These are phyloP conservation scores for Eucera pruinosa DNA, from an alignment of 2,888 invertebrate genomes.

Conservation along the genomic window DNA sequence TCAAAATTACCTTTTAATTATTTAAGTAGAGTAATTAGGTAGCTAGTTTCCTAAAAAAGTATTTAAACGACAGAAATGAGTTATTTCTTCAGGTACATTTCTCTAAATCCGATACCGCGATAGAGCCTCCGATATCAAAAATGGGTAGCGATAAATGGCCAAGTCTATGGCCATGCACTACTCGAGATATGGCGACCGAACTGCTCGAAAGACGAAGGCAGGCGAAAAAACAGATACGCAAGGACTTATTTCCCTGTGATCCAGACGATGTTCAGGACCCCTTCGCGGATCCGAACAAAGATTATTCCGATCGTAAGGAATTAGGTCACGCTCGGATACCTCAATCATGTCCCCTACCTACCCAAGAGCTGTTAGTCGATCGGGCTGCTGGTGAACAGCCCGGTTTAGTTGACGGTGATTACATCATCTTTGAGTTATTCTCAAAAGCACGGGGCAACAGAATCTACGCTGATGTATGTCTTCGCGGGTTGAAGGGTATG, in stretches of 20 bases:
- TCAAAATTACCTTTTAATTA: no score
- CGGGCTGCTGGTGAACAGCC: conserved; percentile 73
- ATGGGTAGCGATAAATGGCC: conserved; percentile 70
- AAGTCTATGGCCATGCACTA: conserved; percentile 71
- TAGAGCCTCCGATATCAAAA: background rate
- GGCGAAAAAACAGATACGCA: conserved; percentile 57
- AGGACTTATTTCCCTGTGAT: conserved; percentile 70
- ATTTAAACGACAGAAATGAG: no score
- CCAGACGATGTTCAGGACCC: conserved; percentile 34
- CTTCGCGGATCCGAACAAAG: conserved; percentile 59
- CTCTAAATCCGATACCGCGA: conserved; percentile 29
- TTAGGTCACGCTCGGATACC: conserved; percentile 78
- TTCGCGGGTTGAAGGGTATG: conserved; percentile 79
- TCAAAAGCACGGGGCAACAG: conserved; percentile 56
- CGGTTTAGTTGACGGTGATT: conserved; percentile 80
- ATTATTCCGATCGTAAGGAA: conserved; percentile 75
- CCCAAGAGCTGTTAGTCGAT: conserved; percentile 63
- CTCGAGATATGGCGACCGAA: conserved; percentile 63
- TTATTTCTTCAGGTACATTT: conserved; percentile 25
- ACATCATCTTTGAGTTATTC: conserved; percentile 68
- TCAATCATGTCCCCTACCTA: conserved; percentile 8
- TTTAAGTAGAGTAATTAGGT: no score
- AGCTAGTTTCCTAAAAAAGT: no score
- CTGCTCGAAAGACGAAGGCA: conserved; percentile 44
- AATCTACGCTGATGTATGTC: conserved; percentile 72